Evolutionary conservation across 2,113 vertebrate species (phyloP).

Genomic region (Xenopus laevis): DNA sequence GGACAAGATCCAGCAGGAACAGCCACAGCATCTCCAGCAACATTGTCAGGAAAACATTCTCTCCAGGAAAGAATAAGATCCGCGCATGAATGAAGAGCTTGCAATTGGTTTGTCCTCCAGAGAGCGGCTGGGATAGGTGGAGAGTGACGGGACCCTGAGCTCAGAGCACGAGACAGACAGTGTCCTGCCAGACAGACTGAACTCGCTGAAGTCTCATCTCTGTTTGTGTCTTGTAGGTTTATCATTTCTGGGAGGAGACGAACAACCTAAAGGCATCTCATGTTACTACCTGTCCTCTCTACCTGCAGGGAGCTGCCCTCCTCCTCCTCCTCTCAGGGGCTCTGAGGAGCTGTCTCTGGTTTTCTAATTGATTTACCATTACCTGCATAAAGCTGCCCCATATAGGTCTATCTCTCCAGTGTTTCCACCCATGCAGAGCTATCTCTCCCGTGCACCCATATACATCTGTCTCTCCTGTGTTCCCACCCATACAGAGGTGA

Average conservation of each 20-base stretch:
- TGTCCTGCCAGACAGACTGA: background rate
- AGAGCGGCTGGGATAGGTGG: background rate
- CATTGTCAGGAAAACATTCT: background rate
- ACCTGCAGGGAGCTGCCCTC: conserved; percentile 9
- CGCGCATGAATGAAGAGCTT: background rate
- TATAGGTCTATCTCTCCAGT: too few relatives aligned
- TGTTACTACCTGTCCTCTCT: conserved; percentile 27
- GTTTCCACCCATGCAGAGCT: too few relatives aligned
- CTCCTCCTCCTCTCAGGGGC: background rate
- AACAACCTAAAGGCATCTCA: conserved; percentile 6
- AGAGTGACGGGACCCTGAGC: background rate
- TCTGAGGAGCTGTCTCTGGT: background rate
- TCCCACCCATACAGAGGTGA: too few relatives aligned
- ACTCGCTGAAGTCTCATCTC: background rate
- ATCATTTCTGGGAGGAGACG: conserved; percentile 10
- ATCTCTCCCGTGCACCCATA: too few relatives aligned
- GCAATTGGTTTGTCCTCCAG: background rate
- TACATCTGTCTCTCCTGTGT: too few relatives aligned
- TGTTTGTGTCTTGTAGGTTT: background rate
- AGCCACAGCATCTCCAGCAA: background rate
- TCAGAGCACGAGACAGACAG: background rate
- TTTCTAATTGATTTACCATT: too few relatives aligned
- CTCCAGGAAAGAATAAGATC: background rate
- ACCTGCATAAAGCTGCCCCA: too few relatives aligned
- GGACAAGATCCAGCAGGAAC: background rate